Evolutionary conservation across 2,888 invertebrate genomes (phyloP), one percentile per base, ranked within the genome.

Genomic region (Synanthedon vespiformis): DNA sequence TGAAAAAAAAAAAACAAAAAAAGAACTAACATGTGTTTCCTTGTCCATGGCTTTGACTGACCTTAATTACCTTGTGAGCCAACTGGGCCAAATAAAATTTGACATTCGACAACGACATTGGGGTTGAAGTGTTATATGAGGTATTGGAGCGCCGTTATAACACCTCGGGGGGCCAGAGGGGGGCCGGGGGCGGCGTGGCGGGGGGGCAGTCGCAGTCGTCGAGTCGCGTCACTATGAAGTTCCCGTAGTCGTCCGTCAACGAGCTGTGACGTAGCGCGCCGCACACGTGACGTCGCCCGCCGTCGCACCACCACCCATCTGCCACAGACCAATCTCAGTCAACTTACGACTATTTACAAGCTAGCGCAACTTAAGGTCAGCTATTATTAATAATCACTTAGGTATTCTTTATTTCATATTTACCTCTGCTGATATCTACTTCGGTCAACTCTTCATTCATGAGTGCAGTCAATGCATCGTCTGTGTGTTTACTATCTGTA

Each of bases 161-260:
- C 27, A 51, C 48, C 40, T 54, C 13, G 44, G n/a, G 50, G 34
- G 51, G 71, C 74, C 77, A 74, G 67, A 68, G 71, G 44, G n/a
- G 44, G 55, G 60, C 55, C 34, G 34, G 34, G 6, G 34, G 34
- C 60, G 51, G 51, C 57, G 55, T 50, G 58, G 57, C 54, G 58
- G 54, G 53, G 55, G 80, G 77, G 58, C 86, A 84, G 74, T 84
- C 84, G 80, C 84, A 84, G 74, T 82, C 76, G 69, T 73, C 82
- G 56, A 72, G 62, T 55, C 78, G 78, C 12, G 27, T 12, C 63
- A 74, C 86, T 56, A 86, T 77, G 71, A 87, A 88, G 80, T 88
- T 88, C 53, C 88, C 88, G 77, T 88, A 88, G 74, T 88, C 88
- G 80, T 88, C 88, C 8, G 88, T 88, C 49, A 87, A 80, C 56